Conservation (phyloP, 2,113 vertebrate genomes). For the Rhombomys opimus region DNA sequence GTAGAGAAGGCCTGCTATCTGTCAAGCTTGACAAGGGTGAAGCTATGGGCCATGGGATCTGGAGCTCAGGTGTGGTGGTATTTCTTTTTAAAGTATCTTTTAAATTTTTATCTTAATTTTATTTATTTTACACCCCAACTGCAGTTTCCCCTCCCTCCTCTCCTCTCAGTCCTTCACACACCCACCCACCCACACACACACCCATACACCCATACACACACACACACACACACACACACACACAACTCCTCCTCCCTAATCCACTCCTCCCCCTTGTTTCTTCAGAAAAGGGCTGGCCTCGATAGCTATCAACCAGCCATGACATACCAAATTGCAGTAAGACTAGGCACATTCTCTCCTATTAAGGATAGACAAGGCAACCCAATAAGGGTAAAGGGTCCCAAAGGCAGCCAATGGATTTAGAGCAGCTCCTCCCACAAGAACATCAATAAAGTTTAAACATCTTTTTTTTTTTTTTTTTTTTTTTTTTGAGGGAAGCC, state of each 20-base stretch:
- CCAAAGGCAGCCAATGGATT: neutral
- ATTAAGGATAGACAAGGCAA: neutral
- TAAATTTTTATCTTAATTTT: neutral
- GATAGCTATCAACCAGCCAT: neutral
- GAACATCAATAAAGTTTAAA: neutral
- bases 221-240: too few relatives aligned
- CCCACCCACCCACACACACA: too few relatives aligned
- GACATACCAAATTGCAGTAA: neutral
- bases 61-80: neutral
- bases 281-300: neutral
- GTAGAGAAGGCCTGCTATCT: rapidly evolving
- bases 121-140: neutral
- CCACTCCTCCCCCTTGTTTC: neutral
- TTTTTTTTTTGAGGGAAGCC: neutral
- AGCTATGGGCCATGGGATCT: too few relatives aligned
- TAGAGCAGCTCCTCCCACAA: neutral
- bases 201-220: too few relatives aligned
- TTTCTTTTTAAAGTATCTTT: neutral
- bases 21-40: neutral
- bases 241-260: neutral
- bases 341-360: neutral
- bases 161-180: neutral
- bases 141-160: neutral
- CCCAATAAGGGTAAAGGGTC: neutral
- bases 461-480: neutral